Conservation (phyloP, 1,140 invertebrate species). For the Drosophila pruinosa region DNA sequence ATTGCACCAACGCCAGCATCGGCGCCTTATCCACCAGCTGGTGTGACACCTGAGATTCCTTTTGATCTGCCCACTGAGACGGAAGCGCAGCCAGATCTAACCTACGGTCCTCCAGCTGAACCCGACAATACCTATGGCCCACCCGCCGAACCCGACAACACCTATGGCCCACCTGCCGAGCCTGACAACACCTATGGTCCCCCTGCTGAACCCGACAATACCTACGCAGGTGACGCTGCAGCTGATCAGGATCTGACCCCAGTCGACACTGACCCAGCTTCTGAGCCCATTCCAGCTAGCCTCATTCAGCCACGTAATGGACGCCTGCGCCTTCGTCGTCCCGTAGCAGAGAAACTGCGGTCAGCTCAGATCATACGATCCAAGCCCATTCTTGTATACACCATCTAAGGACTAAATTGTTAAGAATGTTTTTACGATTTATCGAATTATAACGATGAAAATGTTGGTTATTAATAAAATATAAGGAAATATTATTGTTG, state of each 20-base stretch:
- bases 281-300: conserved; percentile 59
- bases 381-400: conserved; percentile 65
- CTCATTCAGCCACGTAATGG: conserved; percentile 69
- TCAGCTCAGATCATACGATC: conserved; percentile 66
- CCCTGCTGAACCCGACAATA: conserved; percentile 18
- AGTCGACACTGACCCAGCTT: conserved; percentile 36
- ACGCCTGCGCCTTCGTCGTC: conserved; percentile 51
- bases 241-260: conserved; percentile 45
- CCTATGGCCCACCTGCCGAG: conserved; percentile 25
- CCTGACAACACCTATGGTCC: conserved; percentile 3
- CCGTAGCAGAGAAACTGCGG: conserved; percentile 55
- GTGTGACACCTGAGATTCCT: conserved; percentile 67
- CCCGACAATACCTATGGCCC: conserved; percentile 68
- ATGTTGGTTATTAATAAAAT: conserved; percentile 32
- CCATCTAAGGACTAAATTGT: conserved; percentile 44
- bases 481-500: conserved; percentile 14
- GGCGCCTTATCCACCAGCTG: conserved; percentile 71
- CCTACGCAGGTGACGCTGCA: conserved; percentile 10
- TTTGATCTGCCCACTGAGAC: conserved; percentile 71
- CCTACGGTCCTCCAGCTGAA: conserved; percentile 59
- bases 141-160: conserved; percentile 36
- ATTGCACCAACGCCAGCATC: conserved; percentile 51
- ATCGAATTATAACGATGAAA: conserved; percentile 10
- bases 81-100: conserved; percentile 71
- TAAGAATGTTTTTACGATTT: conserved; percentile 16